Base-by-base conservation (phyloP, 2,113 vertebrate genomes). In the Chionomys nivalis region DNA sequence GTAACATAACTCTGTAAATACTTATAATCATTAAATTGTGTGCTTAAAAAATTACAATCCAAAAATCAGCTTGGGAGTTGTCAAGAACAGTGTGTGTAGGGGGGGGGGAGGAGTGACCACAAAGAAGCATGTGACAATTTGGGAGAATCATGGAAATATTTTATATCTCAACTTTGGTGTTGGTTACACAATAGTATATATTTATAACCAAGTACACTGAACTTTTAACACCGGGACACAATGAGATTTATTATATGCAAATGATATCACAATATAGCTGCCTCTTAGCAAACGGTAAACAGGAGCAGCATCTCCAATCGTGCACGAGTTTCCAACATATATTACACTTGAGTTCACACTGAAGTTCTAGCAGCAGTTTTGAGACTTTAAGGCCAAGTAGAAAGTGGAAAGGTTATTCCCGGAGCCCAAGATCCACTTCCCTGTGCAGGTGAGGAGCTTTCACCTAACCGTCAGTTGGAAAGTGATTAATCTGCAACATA, bases 21-120 rank as follows among this genome's bases (percentile, higher is more conserved):
- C 9, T 90, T 91, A 76, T 33, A 94, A 79, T 66, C 65, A 49
- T 76, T 76, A 93, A 75, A 79, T 23, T 78, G 26, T 31, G 78
- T 10, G 47, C 19, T 75, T 87, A 47, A 87, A 93, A 83, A 77
- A 33, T 55, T 79, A 78, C 33, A 87, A 26, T 14, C 76, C 33
- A 92, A 36, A 96, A 94, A 47, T 82, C 76, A 89, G 5, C 21
- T 90, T 16, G 82, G 58, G 42, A 68, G 58, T 61, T 94, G 23
- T 91, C 47, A 77, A 91, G 47, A 63, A 21, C 31, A 68, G 24
- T 61, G 42, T n/a, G n/a, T n/a, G n/a, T n/a, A n/a, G n/a, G n/a
- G n/a, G 70, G 21, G 5, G 5, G 23, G 10, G 8, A 47, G 36
- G 79, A 81, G 36, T 33, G 36, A 55, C 72, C 70, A 76, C 33